Percentiles rank a stretch among this genome's conserved stretches.
Evolutionary conservation across 2,888 invertebrate species (phyloP).

Genomic region (Zele albiditarsus): DNA sequence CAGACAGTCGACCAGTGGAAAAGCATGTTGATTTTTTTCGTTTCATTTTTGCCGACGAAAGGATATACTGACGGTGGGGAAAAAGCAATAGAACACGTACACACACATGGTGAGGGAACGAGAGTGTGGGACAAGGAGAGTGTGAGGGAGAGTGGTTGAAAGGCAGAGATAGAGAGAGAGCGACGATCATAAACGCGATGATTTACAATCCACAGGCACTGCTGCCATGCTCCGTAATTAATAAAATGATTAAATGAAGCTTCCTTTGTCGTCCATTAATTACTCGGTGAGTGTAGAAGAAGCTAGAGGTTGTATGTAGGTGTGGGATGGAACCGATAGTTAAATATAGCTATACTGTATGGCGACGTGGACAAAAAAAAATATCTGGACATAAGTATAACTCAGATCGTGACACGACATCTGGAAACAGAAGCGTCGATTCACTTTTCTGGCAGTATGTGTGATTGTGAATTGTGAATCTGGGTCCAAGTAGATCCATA

Average conservation of each 20-base stretch:
- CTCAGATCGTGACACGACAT: slow-evolving; percentile 28
- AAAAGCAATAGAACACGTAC: slow-evolving; percentile 31
- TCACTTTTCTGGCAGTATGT: slow-evolving; percentile 32
- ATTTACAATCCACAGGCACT: slow-evolving; percentile 55
- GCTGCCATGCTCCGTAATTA: slow-evolving; percentile 59
- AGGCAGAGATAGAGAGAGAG: not conserved
- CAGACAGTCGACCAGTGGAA: slow-evolving; percentile 4
- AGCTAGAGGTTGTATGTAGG: slow-evolving; percentile 29
- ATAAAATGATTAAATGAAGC: slow-evolving; percentile 63
- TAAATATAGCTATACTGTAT: not conserved
- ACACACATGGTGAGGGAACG: slow-evolving; percentile 1
- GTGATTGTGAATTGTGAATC: slow-evolving; percentile 17
- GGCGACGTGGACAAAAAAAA: not conserved
- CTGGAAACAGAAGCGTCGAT: slow-evolving; percentile 2
- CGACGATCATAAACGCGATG: slow-evolving; percentile 47
- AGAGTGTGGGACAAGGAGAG: not conserved
- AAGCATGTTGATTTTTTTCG: not conserved
- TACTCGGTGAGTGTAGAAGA: slow-evolving; percentile 41
- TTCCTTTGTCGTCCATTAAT: slow-evolving; percentile 59
- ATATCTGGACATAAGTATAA: slow-evolving; percentile 36
- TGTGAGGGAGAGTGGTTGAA: not conserved
- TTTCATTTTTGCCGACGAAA: slow-evolving; percentile 18
- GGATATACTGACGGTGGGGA: not conserved
- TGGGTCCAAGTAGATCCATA: slow-evolving; percentile 20
- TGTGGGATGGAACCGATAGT: slow-evolving; percentile 4